Percentiles rank a stretch among this genome's conserved stretches.
phyloP scores from a whole-genome alignment of 2,888 invertebrate species.

The Lepidocyrtoides sp. region DNA sequence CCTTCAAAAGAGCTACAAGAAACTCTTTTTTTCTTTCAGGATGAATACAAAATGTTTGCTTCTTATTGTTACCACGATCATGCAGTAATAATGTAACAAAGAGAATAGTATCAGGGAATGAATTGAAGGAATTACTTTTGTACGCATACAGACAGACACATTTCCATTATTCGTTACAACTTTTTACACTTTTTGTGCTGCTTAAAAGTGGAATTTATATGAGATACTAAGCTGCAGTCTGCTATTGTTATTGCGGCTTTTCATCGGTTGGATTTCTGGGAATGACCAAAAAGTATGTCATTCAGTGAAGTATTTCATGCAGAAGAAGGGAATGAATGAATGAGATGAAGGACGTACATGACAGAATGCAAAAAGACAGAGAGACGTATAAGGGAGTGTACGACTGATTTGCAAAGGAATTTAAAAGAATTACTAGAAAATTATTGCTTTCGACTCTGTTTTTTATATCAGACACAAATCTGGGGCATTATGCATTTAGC shows the following conservation, averaged over 20 bases:
- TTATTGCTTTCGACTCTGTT: background rate
- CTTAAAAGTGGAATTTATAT: slow-evolving; percentile 7
- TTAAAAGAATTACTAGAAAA: background rate
- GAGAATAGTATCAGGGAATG: slow-evolving; percentile 9
- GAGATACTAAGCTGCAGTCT: background rate
- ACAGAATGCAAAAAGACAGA: background rate
- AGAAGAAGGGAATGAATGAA: slow-evolving; percentile 28
- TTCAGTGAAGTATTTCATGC: slow-evolving; percentile 25
- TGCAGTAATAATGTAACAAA: slow-evolving; percentile 19
- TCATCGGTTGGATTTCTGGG: background rate
- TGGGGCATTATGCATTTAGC: too few relatives aligned
- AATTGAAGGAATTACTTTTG: slow-evolving; percentile 59
- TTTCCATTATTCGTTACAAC: slow-evolving; percentile 53
- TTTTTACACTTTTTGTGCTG: background rate
- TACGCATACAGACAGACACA: slow-evolving; percentile 12
- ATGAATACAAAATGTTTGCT: background rate
- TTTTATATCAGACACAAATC: too few relatives aligned
- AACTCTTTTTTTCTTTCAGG: background rate
- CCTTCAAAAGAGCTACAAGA: slow-evolving; percentile 10
- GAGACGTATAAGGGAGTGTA: background rate
- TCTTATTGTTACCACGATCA: background rate
- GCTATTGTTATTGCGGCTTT: background rate
- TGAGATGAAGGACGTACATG: background rate
- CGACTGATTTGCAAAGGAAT: background rate
- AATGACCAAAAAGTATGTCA: slow-evolving; percentile 33